Evolutionary conservation across 1,140 invertebrate species (phyloP).

Genomic region (Drosophila tropicalis): DNA sequence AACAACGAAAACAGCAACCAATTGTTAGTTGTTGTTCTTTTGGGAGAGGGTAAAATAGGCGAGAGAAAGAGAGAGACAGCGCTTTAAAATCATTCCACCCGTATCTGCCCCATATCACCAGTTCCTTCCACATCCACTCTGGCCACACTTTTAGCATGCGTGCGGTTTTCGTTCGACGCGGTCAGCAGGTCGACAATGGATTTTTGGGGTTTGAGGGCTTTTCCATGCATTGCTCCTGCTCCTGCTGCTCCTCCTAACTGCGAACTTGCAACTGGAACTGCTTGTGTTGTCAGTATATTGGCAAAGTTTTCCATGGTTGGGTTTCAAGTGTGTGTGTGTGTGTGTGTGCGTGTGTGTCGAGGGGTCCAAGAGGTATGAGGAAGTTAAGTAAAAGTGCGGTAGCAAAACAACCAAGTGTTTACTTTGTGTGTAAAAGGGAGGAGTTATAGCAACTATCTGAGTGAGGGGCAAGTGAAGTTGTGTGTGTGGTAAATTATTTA

Average conservation of each 20-base stretch:
- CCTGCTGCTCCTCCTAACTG: slow-evolving; percentile 23
- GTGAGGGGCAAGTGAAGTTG: slow-evolving; percentile 20
- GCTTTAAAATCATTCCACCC: slow-evolving; percentile 48
- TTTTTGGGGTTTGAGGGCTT: slow-evolving; percentile 22
- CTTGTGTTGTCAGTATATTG: slow-evolving; percentile 55
- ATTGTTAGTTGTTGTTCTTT: slow-evolving; percentile 38
- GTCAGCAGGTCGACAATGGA: slow-evolving; percentile 61
- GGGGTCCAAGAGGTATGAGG: neutral
- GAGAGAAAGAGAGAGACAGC: neutral
- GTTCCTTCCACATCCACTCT: slow-evolving; percentile 23
- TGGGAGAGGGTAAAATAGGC: neutral
- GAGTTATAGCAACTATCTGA: slow-evolving; percentile 2
- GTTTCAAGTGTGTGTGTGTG: slow-evolving; percentile 20
- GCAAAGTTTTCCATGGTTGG: slow-evolving; percentile 67
- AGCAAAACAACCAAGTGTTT: slow-evolving; percentile 52
- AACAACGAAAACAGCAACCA: slow-evolving; percentile 21
- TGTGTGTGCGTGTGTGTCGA: neutral
- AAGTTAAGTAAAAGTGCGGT: slow-evolving; percentile 45
- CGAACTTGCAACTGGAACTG: slow-evolving; percentile 53
- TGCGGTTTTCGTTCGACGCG: slow-evolving; percentile 55
- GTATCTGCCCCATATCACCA: slow-evolving; percentile 17
- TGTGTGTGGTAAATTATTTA: slow-evolving; percentile 69
- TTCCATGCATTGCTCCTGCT: neutral
- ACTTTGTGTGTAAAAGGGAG: slow-evolving; percentile 36
- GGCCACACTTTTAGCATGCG: slow-evolving; percentile 73